Evolutionary conservation across 1,140 invertebrate genomes (phyloP).

Genomic region (Bombus vancouverensis): DNA sequence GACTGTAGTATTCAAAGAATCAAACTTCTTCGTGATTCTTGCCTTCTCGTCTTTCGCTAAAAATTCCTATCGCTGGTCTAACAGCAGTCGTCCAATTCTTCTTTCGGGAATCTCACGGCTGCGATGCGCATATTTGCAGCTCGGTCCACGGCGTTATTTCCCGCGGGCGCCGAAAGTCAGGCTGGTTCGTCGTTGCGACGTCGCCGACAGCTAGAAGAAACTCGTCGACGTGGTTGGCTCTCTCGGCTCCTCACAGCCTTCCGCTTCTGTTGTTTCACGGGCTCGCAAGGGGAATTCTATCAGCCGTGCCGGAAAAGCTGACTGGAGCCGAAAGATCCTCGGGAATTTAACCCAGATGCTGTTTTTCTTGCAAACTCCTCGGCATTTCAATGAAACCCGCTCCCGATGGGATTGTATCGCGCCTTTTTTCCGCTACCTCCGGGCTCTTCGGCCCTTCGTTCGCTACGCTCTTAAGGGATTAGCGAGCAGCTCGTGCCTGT

Average conservation of each 20-base stretch:
- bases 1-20: too few relatives aligned
- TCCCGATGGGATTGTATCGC: slow-evolving; percentile 55
- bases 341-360: slow-evolving; percentile 64
- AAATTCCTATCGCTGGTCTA: too few relatives aligned
- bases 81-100: not conserved
- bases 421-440: slow-evolving; percentile 34
- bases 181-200: not conserved
- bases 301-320: slow-evolving; percentile 11
- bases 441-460: not conserved
- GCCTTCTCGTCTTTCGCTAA: fast-evolving
- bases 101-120: not conserved
- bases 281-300: slow-evolving; percentile 42
- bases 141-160: slow-evolving; percentile 36
- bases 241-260: too few relatives aligned
- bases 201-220: not conserved
- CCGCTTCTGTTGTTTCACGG: not conserved
- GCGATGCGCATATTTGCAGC: slow-evolving; percentile 5
- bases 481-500: not conserved
- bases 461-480: slow-evolving; percentile 42
- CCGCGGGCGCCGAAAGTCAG: slow-evolving; percentile 24
- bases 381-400: slow-evolving; percentile 56
- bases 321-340: slow-evolving; percentile 41
- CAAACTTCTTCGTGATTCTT: too few relatives aligned
- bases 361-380: slow-evolving; percentile 47
- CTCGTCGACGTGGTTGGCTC: not conserved